Evolutionary conservation across 2,113 vertebrate species (phyloP).

Genomic region (Erythrolamprus reginae): DNA sequence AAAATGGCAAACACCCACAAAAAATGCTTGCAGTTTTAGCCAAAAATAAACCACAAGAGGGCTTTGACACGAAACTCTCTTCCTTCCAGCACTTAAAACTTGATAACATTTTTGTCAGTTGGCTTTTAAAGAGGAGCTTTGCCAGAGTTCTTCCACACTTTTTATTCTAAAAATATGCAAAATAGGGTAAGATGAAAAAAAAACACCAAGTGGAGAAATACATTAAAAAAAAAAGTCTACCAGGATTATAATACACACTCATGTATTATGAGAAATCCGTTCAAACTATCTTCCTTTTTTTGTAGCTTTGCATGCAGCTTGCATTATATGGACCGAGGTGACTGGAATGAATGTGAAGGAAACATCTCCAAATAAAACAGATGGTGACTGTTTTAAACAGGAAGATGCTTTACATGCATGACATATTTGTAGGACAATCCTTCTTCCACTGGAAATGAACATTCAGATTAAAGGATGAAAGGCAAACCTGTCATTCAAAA

Average conservation of each 20-base stretch:
- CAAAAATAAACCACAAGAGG: not conserved
- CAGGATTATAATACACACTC: slow-evolving; percentile 27
- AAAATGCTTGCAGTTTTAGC: not conserved
- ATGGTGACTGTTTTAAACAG: not conserved
- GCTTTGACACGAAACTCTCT: not conserved
- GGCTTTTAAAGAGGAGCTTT: not conserved
- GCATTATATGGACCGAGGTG: slow-evolving; percentile 8
- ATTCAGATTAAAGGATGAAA: not conserved
- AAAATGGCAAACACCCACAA: not conserved
- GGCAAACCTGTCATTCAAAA: not conserved
- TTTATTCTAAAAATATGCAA: not conserved
- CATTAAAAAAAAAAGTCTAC: not conserved
- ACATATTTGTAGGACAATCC: not conserved
- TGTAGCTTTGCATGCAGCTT: slow-evolving; percentile 34
- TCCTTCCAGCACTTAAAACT: not conserved
- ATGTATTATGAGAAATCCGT: slow-evolving; percentile 30
- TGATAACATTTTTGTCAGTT: not conserved
- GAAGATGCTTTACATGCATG: slow-evolving; percentile 25
- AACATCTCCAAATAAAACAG: not conserved
- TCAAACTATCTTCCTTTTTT: slow-evolving; percentile 44
- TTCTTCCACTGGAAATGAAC: slow-evolving; percentile 12
- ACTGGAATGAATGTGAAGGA: not conserved
- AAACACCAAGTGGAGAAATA: not conserved
- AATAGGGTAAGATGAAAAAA: not conserved
- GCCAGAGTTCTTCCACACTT: not conserved